phyloP scores from a whole-genome alignment of 1,140 invertebrate genomes.

The Streblospio benedicti region DNA sequence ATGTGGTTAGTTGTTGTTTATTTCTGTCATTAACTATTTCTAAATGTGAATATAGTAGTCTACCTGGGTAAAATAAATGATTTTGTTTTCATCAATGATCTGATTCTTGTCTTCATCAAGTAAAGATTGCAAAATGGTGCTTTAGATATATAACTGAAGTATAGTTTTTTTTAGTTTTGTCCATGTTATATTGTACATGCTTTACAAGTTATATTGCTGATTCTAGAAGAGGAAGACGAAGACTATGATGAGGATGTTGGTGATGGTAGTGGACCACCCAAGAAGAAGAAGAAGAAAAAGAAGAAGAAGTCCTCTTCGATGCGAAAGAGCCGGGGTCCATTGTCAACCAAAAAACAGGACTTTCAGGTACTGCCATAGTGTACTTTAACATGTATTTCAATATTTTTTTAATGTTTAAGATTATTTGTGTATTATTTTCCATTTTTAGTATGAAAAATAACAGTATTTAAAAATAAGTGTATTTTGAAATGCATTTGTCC shows the following conservation, averaged over 20 bases:
- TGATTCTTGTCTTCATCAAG: too few species aligned
- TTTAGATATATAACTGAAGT: neutral
- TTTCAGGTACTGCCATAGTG: too few species aligned
- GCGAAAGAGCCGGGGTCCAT: neutral
- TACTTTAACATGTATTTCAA: too few species aligned
- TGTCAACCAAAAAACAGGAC: slow-evolving; percentile 14
- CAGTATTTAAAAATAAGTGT: neutral
- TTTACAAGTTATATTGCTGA: neutral
- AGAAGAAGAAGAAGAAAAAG: neutral
- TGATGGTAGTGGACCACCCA: neutral
- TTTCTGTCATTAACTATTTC: too few species aligned
- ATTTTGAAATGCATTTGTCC: neutral
- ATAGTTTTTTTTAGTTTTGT: neutral
- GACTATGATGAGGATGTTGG: neutral
- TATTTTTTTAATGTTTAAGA: too few species aligned
- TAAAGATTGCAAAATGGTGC: too few species aligned
- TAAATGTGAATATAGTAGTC: too few species aligned
- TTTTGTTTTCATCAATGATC: too few species aligned
- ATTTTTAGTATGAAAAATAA: neutral
- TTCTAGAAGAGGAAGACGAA: neutral
- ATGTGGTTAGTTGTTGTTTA: too few species aligned
- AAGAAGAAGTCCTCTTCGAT: neutral
- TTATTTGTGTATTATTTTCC: neutral
- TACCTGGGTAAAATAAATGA: too few species aligned
- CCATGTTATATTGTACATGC: neutral